Evolutionary conservation across 2,797 vertebrate species (phyloP).

Genomic region (Danio albolineatus): DNA sequence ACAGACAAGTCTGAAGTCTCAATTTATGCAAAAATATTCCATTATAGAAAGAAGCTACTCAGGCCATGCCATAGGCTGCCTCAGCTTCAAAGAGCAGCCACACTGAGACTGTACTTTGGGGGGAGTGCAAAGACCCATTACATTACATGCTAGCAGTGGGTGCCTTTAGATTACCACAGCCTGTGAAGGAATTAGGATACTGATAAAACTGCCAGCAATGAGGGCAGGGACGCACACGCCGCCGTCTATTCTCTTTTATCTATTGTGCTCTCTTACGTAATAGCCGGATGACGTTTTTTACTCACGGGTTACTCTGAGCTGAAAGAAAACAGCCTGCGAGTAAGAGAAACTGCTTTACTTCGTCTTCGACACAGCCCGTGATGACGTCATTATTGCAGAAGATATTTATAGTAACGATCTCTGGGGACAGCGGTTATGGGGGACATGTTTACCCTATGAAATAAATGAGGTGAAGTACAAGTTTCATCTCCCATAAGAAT

Average conservation of each 20-base stretch:
- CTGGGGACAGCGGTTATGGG: conserved; percentile 35
- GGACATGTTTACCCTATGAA: conserved; percentile 51
- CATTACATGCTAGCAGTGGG: conserved; percentile 53
- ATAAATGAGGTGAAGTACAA: conserved; percentile 43
- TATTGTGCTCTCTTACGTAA: conserved; percentile 29
- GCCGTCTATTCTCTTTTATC: conserved; percentile 37
- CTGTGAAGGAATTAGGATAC: conserved; percentile 50
- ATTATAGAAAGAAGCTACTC: conserved; percentile 52
- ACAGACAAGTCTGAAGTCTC: conserved; percentile 54
- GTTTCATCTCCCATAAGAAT: conserved; percentile 18
- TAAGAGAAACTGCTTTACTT: conserved; percentile 41
- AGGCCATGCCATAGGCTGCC: conserved; percentile 55
- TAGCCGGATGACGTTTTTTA: conserved; percentile 32
- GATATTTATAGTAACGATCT: conserved; percentile 60
- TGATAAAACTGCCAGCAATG: conserved; percentile 45
- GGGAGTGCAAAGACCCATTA: conserved; percentile 43
- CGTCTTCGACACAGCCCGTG: conserved; percentile 41
- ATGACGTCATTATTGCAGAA: conserved; percentile 52
- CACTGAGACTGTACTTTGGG: conserved; percentile 46
- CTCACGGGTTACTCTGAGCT: conserved; percentile 30
- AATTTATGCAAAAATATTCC: conserved; percentile 59
- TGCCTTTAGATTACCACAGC: conserved; percentile 48
- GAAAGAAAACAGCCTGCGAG: conserved; percentile 44
- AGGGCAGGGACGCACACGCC: conserved; percentile 16
- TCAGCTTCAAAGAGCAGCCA: conserved; percentile 54